Base-by-base conservation (phyloP, 37 sponge, comb jelly and placozoan genomes). In the Bolinopsis microptera region DNA sequence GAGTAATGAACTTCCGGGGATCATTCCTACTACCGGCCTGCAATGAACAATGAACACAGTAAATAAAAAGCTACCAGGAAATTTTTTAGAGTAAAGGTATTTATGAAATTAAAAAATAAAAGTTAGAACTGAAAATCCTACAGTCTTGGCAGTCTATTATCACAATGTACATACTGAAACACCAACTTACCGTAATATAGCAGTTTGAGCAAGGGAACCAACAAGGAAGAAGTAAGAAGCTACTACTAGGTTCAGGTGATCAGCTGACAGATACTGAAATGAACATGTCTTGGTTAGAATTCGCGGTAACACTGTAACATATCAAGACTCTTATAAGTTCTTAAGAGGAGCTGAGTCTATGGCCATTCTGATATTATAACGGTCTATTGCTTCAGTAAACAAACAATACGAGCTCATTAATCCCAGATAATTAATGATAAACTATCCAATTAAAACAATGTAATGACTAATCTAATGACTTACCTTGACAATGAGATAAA, bases 401-500 rank as follows among this genome's bases (percentile, higher is more conserved):
- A n/a, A n/a, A n/a, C n/a, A n/a, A n/a, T n/a, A n/a, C n/a, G n/a
- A n/a, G n/a, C n/a, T n/a, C n/a, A n/a, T n/a, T n/a, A n/a, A n/a
- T n/a, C n/a, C n/a, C n/a, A n/a, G n/a, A n/a, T n/a, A n/a, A n/a
- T n/a, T n/a, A n/a, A n/a, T n/a, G n/a, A n/a, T n/a, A n/a, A n/a
- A n/a, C n/a, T n/a, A n/a, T n/a, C n/a, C n/a, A n/a, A n/a, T n/a
- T n/a, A n/a, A n/a, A n/a, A n/a, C n/a, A n/a, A n/a, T n/a, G n/a
- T n/a, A n/a, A n/a, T n/a, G n/a, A n/a, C n/a, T n/a, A n/a, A n/a
- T n/a, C n/a, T n/a, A n/a, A n/a, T n/a, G 18, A 39, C 31, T 23
- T 27, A 97, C 97, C 97, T 96, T 98, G 94, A 99, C 96, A 94
- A 99, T 82, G 26, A 99, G 69, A 76, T 99, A 99, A 80, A 99